Base-by-base conservation (phyloP, 2,113 vertebrate species). In the Sitta europaea region DNA sequence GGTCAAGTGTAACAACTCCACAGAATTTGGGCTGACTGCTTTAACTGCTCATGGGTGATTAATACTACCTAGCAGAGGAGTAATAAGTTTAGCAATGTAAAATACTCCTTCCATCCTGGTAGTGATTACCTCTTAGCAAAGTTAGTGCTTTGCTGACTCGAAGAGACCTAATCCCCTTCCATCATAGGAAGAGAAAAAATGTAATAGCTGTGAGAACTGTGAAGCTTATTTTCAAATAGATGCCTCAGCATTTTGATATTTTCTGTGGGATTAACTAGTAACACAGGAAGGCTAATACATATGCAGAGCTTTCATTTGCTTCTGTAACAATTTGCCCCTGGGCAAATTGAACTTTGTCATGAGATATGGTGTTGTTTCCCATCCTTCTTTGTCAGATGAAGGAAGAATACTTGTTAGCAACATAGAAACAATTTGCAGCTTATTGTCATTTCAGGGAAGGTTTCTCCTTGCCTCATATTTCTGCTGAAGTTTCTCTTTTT, bases 201-300 rank as follows among this genome's bases (percentile, higher is more conserved):
- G 54, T 71, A 75, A 81, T 67, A 83, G 93, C 75, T 95, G 72
- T 75, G 87, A 91, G 77, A 94, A 55, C 29, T 50, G 59, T 59
- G 47, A 48, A 79, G 93, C 76, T 94, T 89, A 65, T 77, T 94
- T 94, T 81, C 84, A 90, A 94, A 95, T 43, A 81, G 93, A 93
- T 96, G 88, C 62, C 91, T 97, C 97, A 96, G 92, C 91, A 73
- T 90, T 95, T 95, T 94, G 66, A 66, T 96, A 85, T 95, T 89
- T 96, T 95, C 90, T 75, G 70, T 84, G 93, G 91, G 95, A 93
- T 96, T 97, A 95, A 76, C 91, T 90, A 47, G 88, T 92, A 72
- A 80, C 43, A 83, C 73, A 95, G 88, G 80, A 88, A 85, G 90
- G 61, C 88, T 96, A 62, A 96, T 94, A 61, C 48, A 74, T 95